Base-by-base conservation (phyloP, 1,140 invertebrate genomes). In the Ips nitidus region DNA sequence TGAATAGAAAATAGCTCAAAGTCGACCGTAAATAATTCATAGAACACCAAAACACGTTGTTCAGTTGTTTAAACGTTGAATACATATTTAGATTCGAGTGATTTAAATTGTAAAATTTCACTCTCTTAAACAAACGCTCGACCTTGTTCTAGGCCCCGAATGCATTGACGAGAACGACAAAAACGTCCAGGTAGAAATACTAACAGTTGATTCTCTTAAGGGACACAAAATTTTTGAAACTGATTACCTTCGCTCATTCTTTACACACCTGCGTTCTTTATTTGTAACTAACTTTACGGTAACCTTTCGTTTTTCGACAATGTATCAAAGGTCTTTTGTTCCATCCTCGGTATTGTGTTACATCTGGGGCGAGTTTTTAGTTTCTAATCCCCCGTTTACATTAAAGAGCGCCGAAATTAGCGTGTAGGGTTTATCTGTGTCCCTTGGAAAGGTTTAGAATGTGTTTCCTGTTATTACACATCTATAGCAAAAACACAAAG, bases 181-280 rank as follows among this genome's bases (percentile, higher is more conserved):
- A 47, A 6, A 47, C 45, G 45, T 37, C n/a, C 53, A 50, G 45
- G 45, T 50, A 50, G 45, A 50, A 50, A 50, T 22, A 50, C 45
- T 50, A 8, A 8, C 22, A 50, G 45, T 50, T 22, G 22, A 22
- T 22, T 22, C 22, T 22, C 45, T 50, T 50, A 50, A 50, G 45
- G 45, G 45, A 50, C 45, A 50, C 45, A 50, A 6, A 50, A 50
- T 50, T 50, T 50, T 22, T 6, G 22, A 50, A 50, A 50, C 45
- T 50, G 53, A 56, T 56, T 56, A 41, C 57, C 57, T 59, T 59
- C 41, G 41, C 7, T 59, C 41, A 59, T 59, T 59, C 57, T 59
- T 59, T 36, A 59, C 39, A 59, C 57, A 59, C 57, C 57, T 59
- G 57, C 57, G 57, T 36, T 40, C 37, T 40, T 59, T 59, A 59